Evolutionary conservation across 2,113 vertebrate genomes (phyloP), one percentile per base, ranked within the genome.

Genomic region (Sminthopsis crassicaudata): DNA sequence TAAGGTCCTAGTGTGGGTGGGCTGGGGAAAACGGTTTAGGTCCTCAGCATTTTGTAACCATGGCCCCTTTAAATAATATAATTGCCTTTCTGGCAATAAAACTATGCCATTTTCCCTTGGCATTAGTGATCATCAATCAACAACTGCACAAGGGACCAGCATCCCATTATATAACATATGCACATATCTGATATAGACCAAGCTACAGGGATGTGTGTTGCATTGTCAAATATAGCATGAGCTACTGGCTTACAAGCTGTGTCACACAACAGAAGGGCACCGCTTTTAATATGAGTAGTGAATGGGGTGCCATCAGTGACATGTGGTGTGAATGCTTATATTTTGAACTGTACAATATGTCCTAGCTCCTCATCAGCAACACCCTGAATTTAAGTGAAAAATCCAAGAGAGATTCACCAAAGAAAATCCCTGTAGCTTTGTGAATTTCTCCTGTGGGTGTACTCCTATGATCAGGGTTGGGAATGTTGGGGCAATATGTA

Each of bases 281-380:
- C 95, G 95, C 90, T 97, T 96, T 97, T 95, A 97, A 97, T 97
- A 92, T 93, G 94, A 96, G 46, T 95, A 97, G 91, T 92, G 42
- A 96, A 94, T 95, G 60, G 94, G 94, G 52, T 95, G 89, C 92
- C 95, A 91, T 96, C 89, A 92, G 97, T 92, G 91, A 60, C 97
- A 95, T 97, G 95, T 96, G 95, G 90, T 57, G 94, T 88, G 89
- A 97, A 97, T 91, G 95, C 93, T 97, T 97, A 96, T 93, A 91
- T 96, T 97, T 96, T 95, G 91, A 96, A 97, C 96, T 95, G 96
- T 96, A 96, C 97, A 96, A 46, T 96, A 94, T 97, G 97, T 97
- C 94, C 96, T 94, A 93, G 89, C 90, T 97, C 50, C 46, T 96
- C 90, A 95, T 93, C 92, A 92, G 16, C 93, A 96, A 48, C 76